Evolutionary conservation across 2,113 vertebrate species (phyloP).

Genomic region (Eira barbara): DNA sequence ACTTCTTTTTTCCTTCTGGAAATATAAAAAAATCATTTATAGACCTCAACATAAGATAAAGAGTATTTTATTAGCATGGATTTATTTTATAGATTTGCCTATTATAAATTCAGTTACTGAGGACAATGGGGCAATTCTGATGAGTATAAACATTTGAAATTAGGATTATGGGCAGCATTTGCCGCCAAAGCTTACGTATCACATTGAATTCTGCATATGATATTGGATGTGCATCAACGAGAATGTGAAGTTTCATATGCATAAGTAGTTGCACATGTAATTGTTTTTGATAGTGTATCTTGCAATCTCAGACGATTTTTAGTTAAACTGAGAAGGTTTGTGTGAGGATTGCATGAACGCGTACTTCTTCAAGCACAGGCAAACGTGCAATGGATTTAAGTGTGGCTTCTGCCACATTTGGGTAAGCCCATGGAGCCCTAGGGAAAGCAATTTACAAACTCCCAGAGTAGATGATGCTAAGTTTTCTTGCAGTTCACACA

Average conservation of each 20-base stretch:
- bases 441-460: background rate
- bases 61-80: background rate
- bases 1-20: background rate
- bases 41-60: background rate
- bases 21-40: background rate
- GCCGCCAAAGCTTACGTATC: background rate
- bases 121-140: background rate
- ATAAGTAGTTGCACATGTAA: background rate
- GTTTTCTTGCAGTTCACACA: background rate
- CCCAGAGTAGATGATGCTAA: background rate
- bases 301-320: background rate
- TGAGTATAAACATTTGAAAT: background rate
- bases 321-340: background rate
- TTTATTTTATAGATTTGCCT: background rate
- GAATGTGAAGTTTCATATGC: background rate
- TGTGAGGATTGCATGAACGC: background rate
- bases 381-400: background rate
- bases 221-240: background rate
- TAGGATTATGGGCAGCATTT: background rate
- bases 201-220: slow-evolving; percentile 15
- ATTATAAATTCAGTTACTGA: background rate
- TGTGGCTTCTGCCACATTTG: background rate
- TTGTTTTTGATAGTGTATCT: background rate
- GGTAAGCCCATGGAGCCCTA: background rate
- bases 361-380: background rate